These are phyloP conservation scores for Saxidomus purpurata DNA, from an alignment of 1,140 invertebrate genomes.

Conservation along the genomic window DNA sequence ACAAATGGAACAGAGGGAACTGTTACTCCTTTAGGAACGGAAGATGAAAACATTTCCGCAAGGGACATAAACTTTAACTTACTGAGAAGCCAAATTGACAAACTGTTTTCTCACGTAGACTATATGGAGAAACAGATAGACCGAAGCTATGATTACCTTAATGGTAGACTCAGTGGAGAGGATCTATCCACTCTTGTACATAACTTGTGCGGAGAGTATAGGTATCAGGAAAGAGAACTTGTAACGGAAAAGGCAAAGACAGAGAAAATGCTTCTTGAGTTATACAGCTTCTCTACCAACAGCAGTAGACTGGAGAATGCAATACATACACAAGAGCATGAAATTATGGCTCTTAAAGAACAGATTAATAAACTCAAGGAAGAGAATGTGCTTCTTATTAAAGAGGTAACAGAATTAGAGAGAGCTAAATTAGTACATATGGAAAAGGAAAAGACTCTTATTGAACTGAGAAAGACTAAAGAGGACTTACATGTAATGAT, in stretches of 20 bases:
- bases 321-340: constrained; percentile 17
- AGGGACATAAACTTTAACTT: neutral
- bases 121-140: constrained; percentile 39
- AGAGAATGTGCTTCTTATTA: constrained; percentile 7
- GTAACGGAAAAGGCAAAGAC: constrained; percentile 20
- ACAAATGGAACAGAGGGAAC: neutral
- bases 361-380: constrained; percentile 17
- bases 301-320: constrained; percentile 21
- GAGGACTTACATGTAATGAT: constrained; percentile 42
- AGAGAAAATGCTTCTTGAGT: constrained; percentile 48
- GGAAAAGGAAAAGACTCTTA: constrained; percentile 43
- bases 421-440: neutral
- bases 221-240: constrained; percentile 37
- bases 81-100: constrained; percentile 6
- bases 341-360: constrained; percentile 16
- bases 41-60: neutral
- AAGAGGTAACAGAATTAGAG: neutral
- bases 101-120: neutral
- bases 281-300: constrained; percentile 39
- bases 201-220: constrained; percentile 19
- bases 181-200: neutral
- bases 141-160: constrained; percentile 11
- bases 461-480: constrained; percentile 20
- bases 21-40: neutral
- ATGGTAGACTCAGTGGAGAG: neutral